phyloP scores from a whole-genome alignment of 2,113 vertebrate species.

The Pica pica region DNA sequence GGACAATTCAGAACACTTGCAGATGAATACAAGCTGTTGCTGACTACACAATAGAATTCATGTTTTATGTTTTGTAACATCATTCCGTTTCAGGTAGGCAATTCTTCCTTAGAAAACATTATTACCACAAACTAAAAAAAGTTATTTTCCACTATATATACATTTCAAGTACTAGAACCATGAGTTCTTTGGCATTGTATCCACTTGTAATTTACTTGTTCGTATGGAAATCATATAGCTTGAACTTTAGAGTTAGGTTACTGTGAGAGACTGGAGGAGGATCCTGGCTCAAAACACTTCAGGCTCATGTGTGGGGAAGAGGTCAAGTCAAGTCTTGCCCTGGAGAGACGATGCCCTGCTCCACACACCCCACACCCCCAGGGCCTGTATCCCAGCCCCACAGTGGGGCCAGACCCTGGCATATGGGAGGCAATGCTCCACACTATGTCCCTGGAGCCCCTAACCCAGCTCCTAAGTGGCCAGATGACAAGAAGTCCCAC shows the following conservation, averaged over 20 bases:
- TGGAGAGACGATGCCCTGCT: neutral
- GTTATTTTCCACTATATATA: neutral
- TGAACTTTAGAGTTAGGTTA: neutral
- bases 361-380: no score
- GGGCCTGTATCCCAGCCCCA: no score
- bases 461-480: neutral
- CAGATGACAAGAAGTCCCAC: rapidly evolving
- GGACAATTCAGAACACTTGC: neutral
- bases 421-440: neutral
- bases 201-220: neutral
- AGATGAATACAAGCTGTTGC: conserved; percentile 16
- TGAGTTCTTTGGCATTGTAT: neutral
- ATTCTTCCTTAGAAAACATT: neutral
- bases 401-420: neutral
- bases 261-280: neutral
- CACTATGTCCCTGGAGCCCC: rapidly evolving
- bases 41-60: neutral
- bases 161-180: neutral
- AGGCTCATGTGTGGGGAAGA: rapidly evolving
- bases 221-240: neutral
- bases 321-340: rapidly evolving
- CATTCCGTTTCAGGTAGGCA: neutral
- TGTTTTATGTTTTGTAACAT: neutral
- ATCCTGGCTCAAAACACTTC: neutral
- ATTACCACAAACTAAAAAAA: neutral